A percentile compares a stretch with the other conserved stretches of the same genome.
These are phyloP conservation scores for Oreotrochilus melanogaster DNA, from an alignment of 2,113 vertebrate species.

Conservation along the genomic window DNA sequence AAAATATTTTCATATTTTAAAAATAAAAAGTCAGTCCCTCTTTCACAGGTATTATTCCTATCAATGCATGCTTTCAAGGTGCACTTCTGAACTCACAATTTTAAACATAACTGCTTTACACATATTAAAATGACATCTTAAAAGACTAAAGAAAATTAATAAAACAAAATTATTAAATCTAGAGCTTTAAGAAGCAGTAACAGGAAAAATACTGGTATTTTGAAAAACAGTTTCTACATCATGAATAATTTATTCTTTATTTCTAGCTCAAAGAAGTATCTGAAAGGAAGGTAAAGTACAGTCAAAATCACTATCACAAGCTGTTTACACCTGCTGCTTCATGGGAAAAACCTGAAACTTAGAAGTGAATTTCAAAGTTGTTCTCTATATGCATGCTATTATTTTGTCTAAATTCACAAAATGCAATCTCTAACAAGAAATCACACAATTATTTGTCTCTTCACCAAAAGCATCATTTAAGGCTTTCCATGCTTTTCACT, in stretches of 20 bases:
- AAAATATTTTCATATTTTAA: neutral
- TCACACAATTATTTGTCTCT: neutral
- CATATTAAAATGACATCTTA: neutral
- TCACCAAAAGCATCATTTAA: neutral
- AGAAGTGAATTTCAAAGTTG: neutral
- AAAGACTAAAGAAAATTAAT: neutral
- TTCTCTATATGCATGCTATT: neutral
- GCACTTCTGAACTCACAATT: neutral
- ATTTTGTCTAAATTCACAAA: neutral
- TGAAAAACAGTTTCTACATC: neutral
- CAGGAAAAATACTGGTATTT: neutral
- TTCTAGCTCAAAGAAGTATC: constrained; percentile 28
- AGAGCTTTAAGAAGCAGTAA: neutral
- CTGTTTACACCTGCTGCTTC: constrained; percentile 3
- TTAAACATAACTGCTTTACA: neutral
- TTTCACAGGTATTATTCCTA: neutral
- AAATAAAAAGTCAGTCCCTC: neutral
- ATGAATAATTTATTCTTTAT: neutral
- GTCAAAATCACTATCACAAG: constrained; percentile 8
- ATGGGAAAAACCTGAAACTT: constrained; percentile 16
- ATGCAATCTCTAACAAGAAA: neutral
- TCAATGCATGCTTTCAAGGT: neutral
- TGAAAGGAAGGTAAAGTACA: constrained; percentile 24
- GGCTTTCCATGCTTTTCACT: neutral
- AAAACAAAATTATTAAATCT: neutral